Conservation (phyloP, 2,113 vertebrate genomes). For the Fregata magnificens region DNA sequence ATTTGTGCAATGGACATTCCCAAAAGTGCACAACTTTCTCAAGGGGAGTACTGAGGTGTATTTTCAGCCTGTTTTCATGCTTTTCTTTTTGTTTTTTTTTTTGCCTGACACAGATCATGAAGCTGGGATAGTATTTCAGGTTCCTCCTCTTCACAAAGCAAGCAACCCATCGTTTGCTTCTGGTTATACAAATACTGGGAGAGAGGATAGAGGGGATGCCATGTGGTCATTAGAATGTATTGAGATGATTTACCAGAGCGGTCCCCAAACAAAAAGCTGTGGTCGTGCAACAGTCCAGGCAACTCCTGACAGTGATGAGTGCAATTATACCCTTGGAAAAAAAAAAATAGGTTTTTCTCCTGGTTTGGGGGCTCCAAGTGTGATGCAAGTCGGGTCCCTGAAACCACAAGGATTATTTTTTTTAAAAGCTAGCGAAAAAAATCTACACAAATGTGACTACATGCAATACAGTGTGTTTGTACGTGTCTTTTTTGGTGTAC, state of each 20-base stretch:
- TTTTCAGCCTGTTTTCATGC: fast-evolving
- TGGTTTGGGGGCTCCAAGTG: neutral
- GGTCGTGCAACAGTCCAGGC: neutral
- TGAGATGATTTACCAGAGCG: neutral
- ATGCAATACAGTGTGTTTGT: neutral
- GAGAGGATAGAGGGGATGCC: neutral
- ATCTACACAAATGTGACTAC: neutral
- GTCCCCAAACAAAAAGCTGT: neutral
- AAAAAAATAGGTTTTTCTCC: neutral
- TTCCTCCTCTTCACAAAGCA: neutral
- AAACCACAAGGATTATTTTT: neutral
- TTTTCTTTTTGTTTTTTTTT: neutral
- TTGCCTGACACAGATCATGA: neutral
- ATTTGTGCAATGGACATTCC: neutral
- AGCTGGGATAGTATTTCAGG: neutral
- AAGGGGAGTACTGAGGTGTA: no score
- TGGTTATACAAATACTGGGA: neutral
- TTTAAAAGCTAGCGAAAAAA: neutral
- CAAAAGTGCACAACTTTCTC: no score
- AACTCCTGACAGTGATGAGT: neutral
- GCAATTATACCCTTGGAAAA: neutral
- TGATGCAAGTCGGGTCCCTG: neutral
- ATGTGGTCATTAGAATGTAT: no score
- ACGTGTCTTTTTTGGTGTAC: fast-evolving
- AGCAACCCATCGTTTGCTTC: neutral